Percentiles rank a stretch among this genome's conserved stretches.
These are phyloP conservation scores for Tricholaema leucomelas DNA, from an alignment of 2,113 vertebrate species.

Conservation along the genomic window DNA sequence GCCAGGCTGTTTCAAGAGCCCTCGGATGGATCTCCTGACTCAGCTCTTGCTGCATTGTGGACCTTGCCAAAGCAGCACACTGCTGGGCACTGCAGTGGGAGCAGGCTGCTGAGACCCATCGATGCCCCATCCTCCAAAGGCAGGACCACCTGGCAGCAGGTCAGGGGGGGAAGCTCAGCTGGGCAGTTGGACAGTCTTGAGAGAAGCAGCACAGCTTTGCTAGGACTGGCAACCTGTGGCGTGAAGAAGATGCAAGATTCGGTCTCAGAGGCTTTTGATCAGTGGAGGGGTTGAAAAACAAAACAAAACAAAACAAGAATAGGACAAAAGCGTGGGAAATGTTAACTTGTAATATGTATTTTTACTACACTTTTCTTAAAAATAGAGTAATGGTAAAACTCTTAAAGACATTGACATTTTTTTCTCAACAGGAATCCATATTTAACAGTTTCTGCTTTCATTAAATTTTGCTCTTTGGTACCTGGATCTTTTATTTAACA, in stretches of 20 bases:
- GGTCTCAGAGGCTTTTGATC: conserved; percentile 55
- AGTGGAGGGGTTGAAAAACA: conserved; percentile 45
- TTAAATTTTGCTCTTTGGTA: conserved; percentile 87
- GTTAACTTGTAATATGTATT: conserved; percentile 87
- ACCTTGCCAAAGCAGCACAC: background rate
- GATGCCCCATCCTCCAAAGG: conserved; percentile 31
- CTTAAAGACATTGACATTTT: conserved; percentile 80
- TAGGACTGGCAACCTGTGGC: conserved; percentile 40
- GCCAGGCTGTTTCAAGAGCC: background rate
- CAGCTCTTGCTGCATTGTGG: background rate
- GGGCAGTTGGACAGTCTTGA: background rate
- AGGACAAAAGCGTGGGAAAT: conserved; percentile 71
- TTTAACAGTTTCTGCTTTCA: conserved; percentile 83
- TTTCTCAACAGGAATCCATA: conserved; percentile 82
- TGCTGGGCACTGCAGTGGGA: background rate
- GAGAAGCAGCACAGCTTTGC: background rate
- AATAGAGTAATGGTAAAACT: conserved; percentile 79
- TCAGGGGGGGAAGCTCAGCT: background rate
- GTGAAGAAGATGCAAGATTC: conserved; percentile 40
- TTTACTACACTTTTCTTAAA: conserved; percentile 90
- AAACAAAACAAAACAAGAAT: background rate
- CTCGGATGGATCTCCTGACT: background rate
- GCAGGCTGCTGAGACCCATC: background rate
- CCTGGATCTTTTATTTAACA: conserved; percentile 82
- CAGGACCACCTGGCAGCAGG: conserved; percentile 27